Percentiles rank a stretch among this genome's conserved stretches.
phyloP scores from a whole-genome alignment of 2,888 invertebrate species.

The Pristionchus fissidentatus region DNA sequence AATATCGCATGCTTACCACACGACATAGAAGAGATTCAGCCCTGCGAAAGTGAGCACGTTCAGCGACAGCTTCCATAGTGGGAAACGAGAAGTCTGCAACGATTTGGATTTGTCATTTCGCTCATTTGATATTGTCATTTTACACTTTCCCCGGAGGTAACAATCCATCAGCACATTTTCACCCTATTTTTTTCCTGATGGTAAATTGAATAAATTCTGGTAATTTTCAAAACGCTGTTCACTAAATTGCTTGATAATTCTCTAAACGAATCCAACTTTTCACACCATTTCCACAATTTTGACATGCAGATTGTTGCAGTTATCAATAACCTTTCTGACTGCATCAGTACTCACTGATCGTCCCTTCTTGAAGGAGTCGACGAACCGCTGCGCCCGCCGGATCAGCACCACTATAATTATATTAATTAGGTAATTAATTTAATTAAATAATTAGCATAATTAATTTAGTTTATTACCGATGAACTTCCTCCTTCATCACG shows the following conservation, averaged over 20 bases:
- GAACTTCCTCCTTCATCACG: too few relatives aligned
- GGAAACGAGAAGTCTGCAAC: slow-evolving; percentile 62
- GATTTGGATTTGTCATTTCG: background rate
- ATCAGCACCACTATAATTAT: slow-evolving; percentile 58
- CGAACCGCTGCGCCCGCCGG: slow-evolving; percentile 62
- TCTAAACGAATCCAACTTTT: too few relatives aligned
- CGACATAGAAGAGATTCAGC: slow-evolving; percentile 69
- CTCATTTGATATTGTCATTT: background rate
- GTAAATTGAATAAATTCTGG: too few relatives aligned
- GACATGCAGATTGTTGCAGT: too few relatives aligned
- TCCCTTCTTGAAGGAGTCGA: slow-evolving; percentile 61
- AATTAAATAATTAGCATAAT: background rate
- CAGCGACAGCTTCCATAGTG: slow-evolving; percentile 71
- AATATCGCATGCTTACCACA: slow-evolving; percentile 65
- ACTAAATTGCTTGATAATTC: too few relatives aligned
- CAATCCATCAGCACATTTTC: too few relatives aligned
- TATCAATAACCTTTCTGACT: slow-evolving; percentile 47
- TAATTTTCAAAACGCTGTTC: too few relatives aligned
- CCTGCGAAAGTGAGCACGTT: slow-evolving; percentile 72
- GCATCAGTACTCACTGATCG: slow-evolving; percentile 49
- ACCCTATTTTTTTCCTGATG: too few relatives aligned
- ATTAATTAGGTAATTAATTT: too few relatives aligned
- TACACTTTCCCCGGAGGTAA: too few relatives aligned
- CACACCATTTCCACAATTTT: too few relatives aligned
- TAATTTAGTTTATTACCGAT: too few relatives aligned